These are phyloP conservation scores for Melinopterus prodromus DNA, from an alignment of 2,888 invertebrate species.

Conservation along the genomic window DNA sequence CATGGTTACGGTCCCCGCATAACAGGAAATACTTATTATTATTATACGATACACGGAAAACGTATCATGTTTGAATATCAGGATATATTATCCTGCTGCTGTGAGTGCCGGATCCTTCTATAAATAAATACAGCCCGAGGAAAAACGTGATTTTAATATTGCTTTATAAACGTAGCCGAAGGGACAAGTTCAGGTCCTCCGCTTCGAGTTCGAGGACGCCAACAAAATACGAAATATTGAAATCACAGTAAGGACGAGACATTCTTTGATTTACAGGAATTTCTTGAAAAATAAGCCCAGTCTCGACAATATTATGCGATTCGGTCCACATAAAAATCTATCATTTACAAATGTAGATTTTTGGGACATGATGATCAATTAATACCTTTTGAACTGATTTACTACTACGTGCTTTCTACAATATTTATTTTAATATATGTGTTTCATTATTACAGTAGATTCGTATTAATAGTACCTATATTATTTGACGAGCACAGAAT, in stretches of 20 bases:
- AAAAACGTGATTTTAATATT: conserved; percentile 4
- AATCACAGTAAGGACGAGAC: not conserved
- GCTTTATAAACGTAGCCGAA: conserved; percentile 4
- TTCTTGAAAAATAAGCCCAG: not conserved
- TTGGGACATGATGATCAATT: too few species aligned
- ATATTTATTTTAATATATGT: too few species aligned
- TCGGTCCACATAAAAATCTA: too few species aligned
- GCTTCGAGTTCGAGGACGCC: not conserved
- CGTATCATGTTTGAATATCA: not conserved
- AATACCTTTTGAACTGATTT: too few species aligned
- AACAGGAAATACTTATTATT: not conserved
- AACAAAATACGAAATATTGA: not conserved
- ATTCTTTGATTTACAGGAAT: not conserved
- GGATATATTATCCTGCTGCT: not conserved
- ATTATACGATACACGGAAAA: not conserved
- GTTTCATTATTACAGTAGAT: too few species aligned
- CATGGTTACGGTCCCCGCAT: too few species aligned
- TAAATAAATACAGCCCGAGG: not conserved
- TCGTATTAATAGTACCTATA: too few species aligned
- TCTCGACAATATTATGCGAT: too few species aligned
- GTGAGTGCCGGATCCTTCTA: not conserved
- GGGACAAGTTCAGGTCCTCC: not conserved
- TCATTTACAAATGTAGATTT: too few species aligned
- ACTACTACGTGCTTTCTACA: too few species aligned
- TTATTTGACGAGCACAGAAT: too few species aligned